Conservation (phyloP, 2,888 invertebrate species). For the Apeira syringaria region DNA sequence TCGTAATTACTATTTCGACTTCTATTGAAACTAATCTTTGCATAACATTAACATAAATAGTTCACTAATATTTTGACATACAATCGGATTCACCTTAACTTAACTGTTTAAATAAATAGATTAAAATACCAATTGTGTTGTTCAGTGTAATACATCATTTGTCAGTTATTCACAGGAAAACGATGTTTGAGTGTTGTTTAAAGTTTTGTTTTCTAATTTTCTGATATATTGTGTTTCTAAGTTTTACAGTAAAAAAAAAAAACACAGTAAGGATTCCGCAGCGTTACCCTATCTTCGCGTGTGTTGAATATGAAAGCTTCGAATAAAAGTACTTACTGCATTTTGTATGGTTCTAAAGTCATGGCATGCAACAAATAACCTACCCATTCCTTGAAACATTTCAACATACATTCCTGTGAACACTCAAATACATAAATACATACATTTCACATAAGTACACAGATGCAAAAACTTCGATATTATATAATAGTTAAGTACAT, state of each 20-base stretch:
- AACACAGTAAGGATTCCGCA: slow-evolving; percentile 7
- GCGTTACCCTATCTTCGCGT: background rate
- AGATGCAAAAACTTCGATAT: slow-evolving; percentile 50
- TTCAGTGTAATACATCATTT: slow-evolving; percentile 17
- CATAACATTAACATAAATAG: background rate
- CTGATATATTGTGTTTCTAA: slow-evolving; percentile 29
- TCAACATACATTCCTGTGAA: slow-evolving; percentile 78
- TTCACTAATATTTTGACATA: no score
- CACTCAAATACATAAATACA: slow-evolving; percentile 69
- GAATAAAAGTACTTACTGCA: slow-evolving; percentile 3
- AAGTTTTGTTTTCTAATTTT: slow-evolving; percentile 29
- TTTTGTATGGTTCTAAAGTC: slow-evolving; percentile 25
- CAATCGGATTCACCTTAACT: no score
- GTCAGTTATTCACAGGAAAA: slow-evolving; percentile 77
- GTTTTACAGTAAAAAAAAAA: slow-evolving; percentile 12
- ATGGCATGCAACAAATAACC: slow-evolving; percentile 58
- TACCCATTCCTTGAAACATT: slow-evolving; percentile 70
- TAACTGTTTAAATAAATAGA: no score
- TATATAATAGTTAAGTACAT: no score
- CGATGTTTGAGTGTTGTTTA: slow-evolving; percentile 37
- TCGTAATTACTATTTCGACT: background rate
- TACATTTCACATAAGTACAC: slow-evolving; percentile 36
- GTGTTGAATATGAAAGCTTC: background rate
- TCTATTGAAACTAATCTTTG: background rate
- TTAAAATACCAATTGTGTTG: background rate